A percentile compares a stretch with the other conserved stretches of the same genome.
Conservation (phyloP, 1,140 invertebrate species). For the Saccostrea glomerata region DNA sequence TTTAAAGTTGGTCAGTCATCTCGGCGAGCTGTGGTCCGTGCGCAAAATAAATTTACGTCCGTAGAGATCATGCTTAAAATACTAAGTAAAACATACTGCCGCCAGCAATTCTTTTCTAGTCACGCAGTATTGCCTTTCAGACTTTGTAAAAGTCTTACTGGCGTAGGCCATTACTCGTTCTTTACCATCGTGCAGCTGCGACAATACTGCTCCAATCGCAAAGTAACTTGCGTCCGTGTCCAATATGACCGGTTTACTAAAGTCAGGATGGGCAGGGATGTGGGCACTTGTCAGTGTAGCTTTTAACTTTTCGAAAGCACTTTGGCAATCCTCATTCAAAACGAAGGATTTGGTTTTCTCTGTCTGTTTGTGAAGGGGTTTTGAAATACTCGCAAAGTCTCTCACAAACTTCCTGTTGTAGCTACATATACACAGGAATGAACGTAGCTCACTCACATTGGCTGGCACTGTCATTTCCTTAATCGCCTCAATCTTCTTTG, state of each 20-base stretch:
- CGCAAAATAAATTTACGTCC: neutral
- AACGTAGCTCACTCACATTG: neutral
- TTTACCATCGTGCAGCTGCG: slow-evolving; percentile 56
- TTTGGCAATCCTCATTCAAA: slow-evolving; percentile 33
- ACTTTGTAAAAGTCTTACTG: slow-evolving; percentile 26
- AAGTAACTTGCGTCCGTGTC: slow-evolving; percentile 44
- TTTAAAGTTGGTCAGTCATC: slow-evolving; percentile 11
- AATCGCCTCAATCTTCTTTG: slow-evolving; percentile 15
- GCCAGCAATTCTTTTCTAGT: slow-evolving; percentile 55
- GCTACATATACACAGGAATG: slow-evolving; percentile 26
- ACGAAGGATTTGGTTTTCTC: slow-evolving; percentile 13
- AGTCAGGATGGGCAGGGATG: slow-evolving; percentile 46
- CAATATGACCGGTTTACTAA: slow-evolving; percentile 34
- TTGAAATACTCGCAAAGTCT: slow-evolving; percentile 37
- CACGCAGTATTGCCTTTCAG: slow-evolving; percentile 41
- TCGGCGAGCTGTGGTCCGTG: slow-evolving; percentile 11
- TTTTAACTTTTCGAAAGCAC: too few species aligned
- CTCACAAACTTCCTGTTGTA: slow-evolving; percentile 50
- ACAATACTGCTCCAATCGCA: slow-evolving; percentile 53
- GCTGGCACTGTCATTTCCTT: neutral
- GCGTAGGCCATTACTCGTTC: slow-evolving; percentile 41
- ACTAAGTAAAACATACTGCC: slow-evolving; percentile 32
- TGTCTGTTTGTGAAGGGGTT: slow-evolving; percentile 31
- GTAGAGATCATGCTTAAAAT: too few species aligned
- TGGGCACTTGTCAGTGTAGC: slow-evolving; percentile 40